Base-by-base conservation (phyloP, 64 coral and sea anemone genomes). In the Montipora capricornis region DNA sequence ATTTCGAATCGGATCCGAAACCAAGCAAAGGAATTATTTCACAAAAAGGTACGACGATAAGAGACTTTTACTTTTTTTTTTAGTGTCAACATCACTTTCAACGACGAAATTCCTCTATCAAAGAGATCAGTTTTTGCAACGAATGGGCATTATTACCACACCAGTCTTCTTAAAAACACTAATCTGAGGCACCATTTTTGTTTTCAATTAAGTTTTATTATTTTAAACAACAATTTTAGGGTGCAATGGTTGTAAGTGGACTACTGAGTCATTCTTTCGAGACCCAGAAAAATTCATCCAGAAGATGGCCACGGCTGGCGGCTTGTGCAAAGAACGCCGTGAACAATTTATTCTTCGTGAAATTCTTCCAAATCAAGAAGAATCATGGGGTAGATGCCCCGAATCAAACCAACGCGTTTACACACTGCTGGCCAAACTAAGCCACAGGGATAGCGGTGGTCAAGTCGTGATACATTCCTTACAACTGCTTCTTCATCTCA, bases 401-500 rank as follows among this genome's bases (percentile, higher is more conserved):
- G 6, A 64, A 0, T 4, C 49, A 16, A 69, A 71, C 82, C 4
- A 70, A 49, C 64, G 71, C 8, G 44, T 67, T 7, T 86, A 71
- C 64, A 51, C 20, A 47, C 67, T 73, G 16, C 37, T 86, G 3
- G 66, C 82, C 3, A 86, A 70, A 19, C 8, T 86, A 52, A 86
- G 64, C 47, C 47, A 37, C n/a, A 71, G 44, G 5, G 12, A 9
- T 7, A 86, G 19, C 66, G 20, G 82, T 20, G 62, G 64, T 71
- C 37, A 70, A 71, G 82, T 86, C 1, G 82, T 71, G 2, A 71
- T 4, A 20, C 82, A 71, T 51, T 66, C 82, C 3, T 4, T 86
- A 10, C 82, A 50, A 48, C 82, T 70, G 44, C 62, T 86, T 17
- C 61, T 71, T 19, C 47, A 86, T 71, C 82, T 86, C 5, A 47